Evolutionary conservation across 2,888 invertebrate genomes (phyloP).

Genomic region (Malacosoma neustria): DNA sequence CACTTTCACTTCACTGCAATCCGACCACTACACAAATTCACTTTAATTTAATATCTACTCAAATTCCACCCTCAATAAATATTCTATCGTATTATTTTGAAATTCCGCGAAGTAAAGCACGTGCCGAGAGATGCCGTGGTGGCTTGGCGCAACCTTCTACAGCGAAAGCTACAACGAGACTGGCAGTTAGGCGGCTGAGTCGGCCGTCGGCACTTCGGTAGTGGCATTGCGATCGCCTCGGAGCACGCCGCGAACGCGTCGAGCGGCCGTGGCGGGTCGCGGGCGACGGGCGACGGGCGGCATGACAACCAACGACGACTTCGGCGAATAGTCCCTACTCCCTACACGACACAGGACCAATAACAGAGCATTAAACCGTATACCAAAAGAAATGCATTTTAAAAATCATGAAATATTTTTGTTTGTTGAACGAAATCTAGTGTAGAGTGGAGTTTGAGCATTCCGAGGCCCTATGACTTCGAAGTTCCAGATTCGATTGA

Average conservation of each 20-base stretch:
- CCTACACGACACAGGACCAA: too few species aligned
- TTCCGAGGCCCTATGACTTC: too few species aligned
- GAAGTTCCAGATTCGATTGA: too few species aligned
- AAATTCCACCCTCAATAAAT: background rate
- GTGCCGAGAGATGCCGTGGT: conserved; percentile 22
- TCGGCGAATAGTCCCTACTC: too few species aligned
- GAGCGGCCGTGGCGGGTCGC: background rate
- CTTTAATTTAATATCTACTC: conserved; percentile 10
- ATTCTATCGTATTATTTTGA: background rate
- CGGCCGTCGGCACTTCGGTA: conserved; percentile 2
- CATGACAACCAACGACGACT: too few species aligned
- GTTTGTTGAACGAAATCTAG: too few species aligned
- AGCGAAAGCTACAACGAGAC: conserved; percentile 23
- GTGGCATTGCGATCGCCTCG: conserved; percentile 1
- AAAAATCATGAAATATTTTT: too few species aligned
- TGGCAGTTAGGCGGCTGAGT: conserved; percentile 11
- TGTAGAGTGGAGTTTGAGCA: too few species aligned
- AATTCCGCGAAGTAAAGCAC: conserved; percentile 26
- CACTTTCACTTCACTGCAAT: conserved; percentile 19
- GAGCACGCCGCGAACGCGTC: conserved; percentile 3
- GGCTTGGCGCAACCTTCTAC: conserved; percentile 27
- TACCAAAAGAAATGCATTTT: too few species aligned
- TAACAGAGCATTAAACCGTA: too few species aligned
- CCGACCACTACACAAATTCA: conserved; percentile 4
- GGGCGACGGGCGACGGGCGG: background rate